phyloP scores from a whole-genome alignment of 2,888 invertebrate genomes.

The Clivina fossor region DNA sequence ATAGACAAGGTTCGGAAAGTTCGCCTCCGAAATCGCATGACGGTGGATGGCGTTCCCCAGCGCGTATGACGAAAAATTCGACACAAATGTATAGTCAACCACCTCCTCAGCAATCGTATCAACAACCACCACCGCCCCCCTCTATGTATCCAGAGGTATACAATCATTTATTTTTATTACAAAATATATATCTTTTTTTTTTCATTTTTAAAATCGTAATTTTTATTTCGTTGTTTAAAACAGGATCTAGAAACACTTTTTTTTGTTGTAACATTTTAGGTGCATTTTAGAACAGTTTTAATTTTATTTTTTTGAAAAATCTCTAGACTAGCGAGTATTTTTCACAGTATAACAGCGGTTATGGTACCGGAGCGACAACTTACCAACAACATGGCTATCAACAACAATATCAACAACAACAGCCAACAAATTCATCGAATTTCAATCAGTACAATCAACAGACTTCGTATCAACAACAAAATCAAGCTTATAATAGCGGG shows the following conservation, averaged over 20 bases:
- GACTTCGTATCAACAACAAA: conserved; percentile 14
- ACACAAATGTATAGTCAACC: conserved; percentile 27
- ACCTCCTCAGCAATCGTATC: conserved; percentile 38
- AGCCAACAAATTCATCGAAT: neutral
- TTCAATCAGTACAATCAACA: conserved; percentile 19
- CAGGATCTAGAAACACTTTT: no score
- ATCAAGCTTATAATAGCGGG: conserved; percentile 17
- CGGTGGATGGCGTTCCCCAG: conserved; percentile 20
- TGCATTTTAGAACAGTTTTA: neutral
- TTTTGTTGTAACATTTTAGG: no score
- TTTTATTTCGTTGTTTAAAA: no score
- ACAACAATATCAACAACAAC: conserved; percentile 22
- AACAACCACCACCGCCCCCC: conserved; percentile 37
- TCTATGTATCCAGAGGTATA: conserved; percentile 24
- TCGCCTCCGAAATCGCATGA: neutral
- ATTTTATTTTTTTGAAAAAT: neutral
- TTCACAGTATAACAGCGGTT: conserved; percentile 20
- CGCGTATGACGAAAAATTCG: conserved; percentile 23
- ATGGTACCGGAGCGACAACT: conserved; percentile 11
- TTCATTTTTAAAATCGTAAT: no score
- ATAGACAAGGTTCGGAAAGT: conserved; percentile 8
- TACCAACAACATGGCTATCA: conserved; percentile 18
- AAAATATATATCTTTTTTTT: no score
- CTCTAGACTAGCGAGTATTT: neutral
- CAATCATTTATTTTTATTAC: no score